Evolutionary conservation across 2,888 invertebrate genomes (phyloP).

Genomic region (Aporophyla nigra): DNA sequence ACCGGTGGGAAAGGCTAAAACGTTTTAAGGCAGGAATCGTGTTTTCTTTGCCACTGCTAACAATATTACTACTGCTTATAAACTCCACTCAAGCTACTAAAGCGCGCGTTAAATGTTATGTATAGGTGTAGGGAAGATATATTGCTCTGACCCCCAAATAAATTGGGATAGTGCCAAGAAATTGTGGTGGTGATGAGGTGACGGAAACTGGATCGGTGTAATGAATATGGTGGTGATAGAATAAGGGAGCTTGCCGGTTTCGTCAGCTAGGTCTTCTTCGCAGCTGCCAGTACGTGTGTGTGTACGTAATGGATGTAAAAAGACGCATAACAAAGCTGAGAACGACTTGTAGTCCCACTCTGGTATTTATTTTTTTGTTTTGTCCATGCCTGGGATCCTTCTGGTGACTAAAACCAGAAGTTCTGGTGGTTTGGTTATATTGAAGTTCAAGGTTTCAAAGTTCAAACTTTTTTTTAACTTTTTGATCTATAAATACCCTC

Average conservation of each 20-base stretch:
- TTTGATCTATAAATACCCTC: no score
- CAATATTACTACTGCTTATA: not conserved
- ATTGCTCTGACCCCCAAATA: not conserved
- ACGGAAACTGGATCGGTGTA: no score
- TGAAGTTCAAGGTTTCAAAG: not conserved
- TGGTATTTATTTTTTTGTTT: not conserved
- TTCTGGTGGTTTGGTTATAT: no score
- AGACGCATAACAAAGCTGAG: not conserved
- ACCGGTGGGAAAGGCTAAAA: not conserved
- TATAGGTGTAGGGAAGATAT: not conserved
- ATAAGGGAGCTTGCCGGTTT: no score
- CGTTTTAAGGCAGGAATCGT: no score
- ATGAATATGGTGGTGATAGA: not conserved
- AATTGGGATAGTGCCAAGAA: not conserved
- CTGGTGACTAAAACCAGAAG: no score
- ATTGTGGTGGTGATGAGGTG: not conserved
- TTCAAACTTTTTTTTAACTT: not conserved
- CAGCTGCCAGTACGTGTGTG: not conserved
- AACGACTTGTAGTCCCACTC: not conserved
- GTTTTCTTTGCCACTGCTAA: not conserved
- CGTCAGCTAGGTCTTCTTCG: no score
- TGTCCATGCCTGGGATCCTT: no score
- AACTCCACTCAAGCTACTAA: slow-evolving; percentile 12
- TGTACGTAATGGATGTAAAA: not conserved
- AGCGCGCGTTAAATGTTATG: slow-evolving; percentile 7